These are phyloP conservation scores for Nycteola revayana DNA, from an alignment of 2,888 invertebrate genomes.

Conservation along the genomic window DNA sequence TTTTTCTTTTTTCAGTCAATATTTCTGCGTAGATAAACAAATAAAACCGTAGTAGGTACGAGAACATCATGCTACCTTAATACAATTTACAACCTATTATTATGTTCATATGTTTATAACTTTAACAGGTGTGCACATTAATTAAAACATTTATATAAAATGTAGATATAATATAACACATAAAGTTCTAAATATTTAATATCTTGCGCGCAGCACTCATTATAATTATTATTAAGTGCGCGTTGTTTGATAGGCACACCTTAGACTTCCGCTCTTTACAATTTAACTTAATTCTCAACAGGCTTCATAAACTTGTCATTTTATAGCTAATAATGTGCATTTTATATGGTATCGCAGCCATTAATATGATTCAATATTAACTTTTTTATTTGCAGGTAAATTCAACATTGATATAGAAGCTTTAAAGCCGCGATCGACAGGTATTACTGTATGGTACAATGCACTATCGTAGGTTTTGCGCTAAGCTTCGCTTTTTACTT, in stretches of 20 bases:
- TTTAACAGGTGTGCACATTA: too few relatives aligned
- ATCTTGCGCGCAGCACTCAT: too few relatives aligned
- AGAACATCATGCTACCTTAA: too few relatives aligned
- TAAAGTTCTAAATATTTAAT: too few relatives aligned
- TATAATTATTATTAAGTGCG: constrained; percentile 22
- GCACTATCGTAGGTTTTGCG: too few relatives aligned
- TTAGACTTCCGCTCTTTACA: constrained; percentile 33
- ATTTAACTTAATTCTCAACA: constrained; percentile 32
- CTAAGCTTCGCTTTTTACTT: constrained; percentile 10
- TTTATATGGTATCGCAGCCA: constrained; percentile 36
- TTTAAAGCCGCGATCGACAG: constrained; percentile 12
- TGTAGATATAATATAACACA: too few relatives aligned
- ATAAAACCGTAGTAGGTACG: too few relatives aligned
- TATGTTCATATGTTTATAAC: too few relatives aligned
- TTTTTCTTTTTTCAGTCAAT: too few relatives aligned
- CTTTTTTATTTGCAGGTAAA: constrained; percentile 56
- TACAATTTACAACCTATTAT: too few relatives aligned
- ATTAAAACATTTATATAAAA: too few relatives aligned
- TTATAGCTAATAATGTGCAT: constrained; percentile 36
- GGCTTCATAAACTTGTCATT: constrained; percentile 34
- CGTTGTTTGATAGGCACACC: constrained; percentile 11
- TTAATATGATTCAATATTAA: constrained; percentile 32
- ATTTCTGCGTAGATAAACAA: too few relatives aligned
- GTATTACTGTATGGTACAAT: constrained; percentile 16
- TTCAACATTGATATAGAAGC: constrained; percentile 18